Evolutionary conservation across 2,888 invertebrate species (phyloP).

Genomic region (Alloplasta piceator): DNA sequence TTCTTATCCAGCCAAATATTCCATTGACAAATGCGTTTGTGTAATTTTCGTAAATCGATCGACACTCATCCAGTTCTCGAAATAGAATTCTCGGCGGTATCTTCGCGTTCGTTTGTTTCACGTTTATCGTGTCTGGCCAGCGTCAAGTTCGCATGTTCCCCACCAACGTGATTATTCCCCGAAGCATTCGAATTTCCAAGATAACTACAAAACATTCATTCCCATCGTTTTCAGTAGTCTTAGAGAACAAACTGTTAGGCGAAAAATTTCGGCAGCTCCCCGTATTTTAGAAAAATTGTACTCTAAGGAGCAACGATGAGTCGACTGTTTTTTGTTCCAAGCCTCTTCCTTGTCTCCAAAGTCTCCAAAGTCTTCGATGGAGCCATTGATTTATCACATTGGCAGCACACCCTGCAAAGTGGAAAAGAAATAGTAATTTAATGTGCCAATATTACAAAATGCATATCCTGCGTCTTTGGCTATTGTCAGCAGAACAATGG

Average conservation of each 20-base stretch:
- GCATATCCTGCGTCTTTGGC: too few species aligned
- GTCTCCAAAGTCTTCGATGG: neutral
- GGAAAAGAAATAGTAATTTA: conserved; percentile 7
- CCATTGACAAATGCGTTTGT: conserved; percentile 6
- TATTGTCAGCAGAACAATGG: too few species aligned
- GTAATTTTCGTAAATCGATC: neutral
- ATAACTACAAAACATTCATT: too few species aligned
- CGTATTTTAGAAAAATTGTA: neutral
- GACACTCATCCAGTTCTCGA: conserved; percentile 6
- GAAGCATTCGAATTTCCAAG: neutral
- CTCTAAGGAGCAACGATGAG: neutral
- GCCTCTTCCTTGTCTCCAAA: too few species aligned
- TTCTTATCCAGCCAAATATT: too few species aligned
- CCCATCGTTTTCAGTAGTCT: too few species aligned
- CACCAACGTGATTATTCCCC: neutral
- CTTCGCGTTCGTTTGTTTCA: conserved; percentile 33
- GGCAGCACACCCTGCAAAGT: conserved; percentile 46
- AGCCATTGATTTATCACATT: conserved; percentile 29
- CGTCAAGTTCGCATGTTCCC: conserved; percentile 11
- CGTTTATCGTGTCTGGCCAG: conserved; percentile 8
- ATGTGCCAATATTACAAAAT: neutral
- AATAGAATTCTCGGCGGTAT: conserved; percentile 34
- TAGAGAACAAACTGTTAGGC: too few species aligned
- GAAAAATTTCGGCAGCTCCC: neutral
- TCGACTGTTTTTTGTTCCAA: neutral